A percentile compares a stretch with the other conserved stretches of the same genome.
phyloP scores from a whole-genome alignment of 2,888 invertebrate genomes.

The Catocala fraxini region DNA sequence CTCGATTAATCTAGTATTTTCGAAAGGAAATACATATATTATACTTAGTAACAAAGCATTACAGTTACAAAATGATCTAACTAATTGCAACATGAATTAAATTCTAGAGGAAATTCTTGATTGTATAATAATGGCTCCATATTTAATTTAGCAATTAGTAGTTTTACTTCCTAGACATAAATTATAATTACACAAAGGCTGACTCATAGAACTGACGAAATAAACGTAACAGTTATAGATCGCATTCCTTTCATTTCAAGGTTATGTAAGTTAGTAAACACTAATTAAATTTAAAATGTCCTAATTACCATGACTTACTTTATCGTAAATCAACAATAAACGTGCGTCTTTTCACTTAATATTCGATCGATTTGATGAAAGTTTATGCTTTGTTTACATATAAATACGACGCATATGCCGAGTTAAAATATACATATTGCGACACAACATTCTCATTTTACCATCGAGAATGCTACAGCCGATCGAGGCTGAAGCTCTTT shows the following conservation, averaged over 20 bases:
- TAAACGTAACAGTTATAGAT: slow-evolving; percentile 21
- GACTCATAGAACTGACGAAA: slow-evolving; percentile 30
- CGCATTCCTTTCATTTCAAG: slow-evolving; percentile 34
- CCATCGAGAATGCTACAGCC: not conserved
- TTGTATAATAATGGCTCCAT: too few species aligned
- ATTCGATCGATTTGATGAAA: slow-evolving; percentile 12
- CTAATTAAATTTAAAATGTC: slow-evolving; percentile 23
- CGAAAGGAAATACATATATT: too few species aligned
- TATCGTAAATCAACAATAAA: slow-evolving; percentile 3
- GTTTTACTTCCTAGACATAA: slow-evolving; percentile 4
- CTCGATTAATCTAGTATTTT: too few species aligned
- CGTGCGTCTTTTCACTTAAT: slow-evolving; percentile 11
- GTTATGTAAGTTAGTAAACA: slow-evolving; percentile 51
- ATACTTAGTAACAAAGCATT: too few species aligned
- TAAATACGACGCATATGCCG: slow-evolving; percentile 47
- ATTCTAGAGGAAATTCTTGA: too few species aligned
- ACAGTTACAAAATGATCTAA: too few species aligned
- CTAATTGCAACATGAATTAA: too few species aligned
- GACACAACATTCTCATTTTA: slow-evolving; percentile 9
- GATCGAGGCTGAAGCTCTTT: slow-evolving; percentile 1
- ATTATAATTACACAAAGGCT: slow-evolving; percentile 13
- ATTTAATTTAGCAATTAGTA: too few species aligned
- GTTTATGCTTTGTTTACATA: slow-evolving; percentile 40
- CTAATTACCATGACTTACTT: slow-evolving; percentile 14
- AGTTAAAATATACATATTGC: slow-evolving; percentile 21